These are phyloP conservation scores for Spongilla lacustris DNA, from an alignment of 37 sponge, comb jelly and placozoan genomes.

Conservation along the genomic window DNA sequence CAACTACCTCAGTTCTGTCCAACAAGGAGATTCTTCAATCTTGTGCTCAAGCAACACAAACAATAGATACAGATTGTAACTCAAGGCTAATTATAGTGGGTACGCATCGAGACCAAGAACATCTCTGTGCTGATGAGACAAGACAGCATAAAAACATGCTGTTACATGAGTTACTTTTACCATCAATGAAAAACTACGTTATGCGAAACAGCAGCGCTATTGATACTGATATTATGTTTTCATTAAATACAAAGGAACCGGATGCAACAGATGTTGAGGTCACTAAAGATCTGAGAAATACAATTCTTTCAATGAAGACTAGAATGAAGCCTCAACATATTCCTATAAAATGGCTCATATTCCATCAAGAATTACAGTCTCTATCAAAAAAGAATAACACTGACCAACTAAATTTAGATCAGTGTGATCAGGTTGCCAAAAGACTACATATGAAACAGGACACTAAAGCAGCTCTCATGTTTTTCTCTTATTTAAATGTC, in stretches of 20 bases:
- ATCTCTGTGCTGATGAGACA: constrained; percentile 3
- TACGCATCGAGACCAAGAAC: constrained; percentile 7
- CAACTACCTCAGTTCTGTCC: neutral
- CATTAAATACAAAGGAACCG: constrained; percentile 31
- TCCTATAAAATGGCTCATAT: constrained; percentile 6
- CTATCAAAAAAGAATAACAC: neutral
- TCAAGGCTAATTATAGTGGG: constrained; percentile 20
- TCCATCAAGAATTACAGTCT: constrained; percentile 8
- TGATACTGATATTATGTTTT: constrained; percentile 1
- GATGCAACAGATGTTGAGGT: neutral
- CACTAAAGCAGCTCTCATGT: constrained; percentile 26
- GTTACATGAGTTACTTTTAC: constrained; percentile 6
- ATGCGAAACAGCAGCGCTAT: neutral
- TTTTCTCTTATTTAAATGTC: constrained; percentile 3
- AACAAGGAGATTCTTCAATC: constrained; percentile 2
- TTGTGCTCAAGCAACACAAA: constrained; percentile 2
- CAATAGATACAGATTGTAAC: neutral
- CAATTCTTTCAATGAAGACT: neutral
- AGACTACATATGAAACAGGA: constrained; percentile 20
- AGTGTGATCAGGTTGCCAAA: constrained; percentile 8
- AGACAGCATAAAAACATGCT: constrained; percentile 6
- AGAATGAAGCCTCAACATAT: neutral
- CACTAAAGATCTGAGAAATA: neutral
- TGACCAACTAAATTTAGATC: neutral
- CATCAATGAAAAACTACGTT: constrained; percentile 6